phyloP scores from a whole-genome alignment of 2,113 vertebrate genomes.

The Neogale vison region DNA sequence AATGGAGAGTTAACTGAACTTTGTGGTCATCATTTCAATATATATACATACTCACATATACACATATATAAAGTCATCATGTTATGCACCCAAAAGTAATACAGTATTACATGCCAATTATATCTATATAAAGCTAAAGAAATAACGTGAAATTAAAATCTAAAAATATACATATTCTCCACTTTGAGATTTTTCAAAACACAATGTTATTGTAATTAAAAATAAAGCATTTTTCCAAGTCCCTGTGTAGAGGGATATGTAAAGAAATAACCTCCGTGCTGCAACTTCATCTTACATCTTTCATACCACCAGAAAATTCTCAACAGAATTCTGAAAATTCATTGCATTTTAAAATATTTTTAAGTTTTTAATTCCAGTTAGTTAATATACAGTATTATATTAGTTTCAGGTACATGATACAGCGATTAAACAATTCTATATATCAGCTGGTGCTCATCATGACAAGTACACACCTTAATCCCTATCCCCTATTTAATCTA shows the following conservation, averaged over 20 bases:
- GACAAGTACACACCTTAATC: not conserved
- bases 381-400: not conserved
- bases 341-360: not conserved
- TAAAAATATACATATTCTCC: not conserved
- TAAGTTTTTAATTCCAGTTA: not conserved
- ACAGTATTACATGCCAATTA: not conserved
- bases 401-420: not conserved
- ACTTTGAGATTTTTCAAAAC: not conserved
- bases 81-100: not conserved
- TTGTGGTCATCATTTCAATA: not conserved
- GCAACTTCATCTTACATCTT: not conserved
- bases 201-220: not conserved
- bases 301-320: not conserved
- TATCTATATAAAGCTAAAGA: not conserved
- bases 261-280: not conserved
- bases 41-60: not conserved
- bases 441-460: not conserved
- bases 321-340: not conserved
- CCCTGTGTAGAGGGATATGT: not conserved
- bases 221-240: not conserved
- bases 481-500: not conserved
- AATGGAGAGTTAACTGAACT: not conserved
- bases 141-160: not conserved
- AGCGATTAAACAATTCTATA: not conserved
- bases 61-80: not conserved